Conservation (phyloP, 2,113 vertebrate species). For the Callipepla californica region DNA sequence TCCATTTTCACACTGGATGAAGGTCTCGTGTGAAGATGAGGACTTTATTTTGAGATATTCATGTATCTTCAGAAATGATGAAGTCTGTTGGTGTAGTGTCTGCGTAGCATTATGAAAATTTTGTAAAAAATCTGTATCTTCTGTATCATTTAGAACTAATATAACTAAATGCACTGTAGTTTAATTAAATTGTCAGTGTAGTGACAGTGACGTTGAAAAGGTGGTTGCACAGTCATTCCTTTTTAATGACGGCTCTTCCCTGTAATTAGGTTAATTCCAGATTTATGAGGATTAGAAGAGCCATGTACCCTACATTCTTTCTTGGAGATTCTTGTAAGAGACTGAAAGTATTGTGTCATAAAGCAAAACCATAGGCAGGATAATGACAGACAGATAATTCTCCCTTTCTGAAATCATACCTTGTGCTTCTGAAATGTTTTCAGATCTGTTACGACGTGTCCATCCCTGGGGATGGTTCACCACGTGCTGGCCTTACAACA, state of each 20-base stretch:
- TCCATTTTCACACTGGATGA: slow-evolving; percentile 14
- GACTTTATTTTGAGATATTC: slow-evolving; percentile 34
- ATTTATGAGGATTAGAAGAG: slow-evolving; percentile 64
- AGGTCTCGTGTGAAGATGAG: slow-evolving; percentile 1
- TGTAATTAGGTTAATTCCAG: slow-evolving; percentile 66
- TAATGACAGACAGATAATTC: neutral
- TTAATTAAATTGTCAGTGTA: slow-evolving; percentile 69
- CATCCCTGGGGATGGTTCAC: rapidly evolving
- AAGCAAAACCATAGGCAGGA: slow-evolving; percentile 13
- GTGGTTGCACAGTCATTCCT: slow-evolving; percentile 42
- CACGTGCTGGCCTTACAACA: neutral
- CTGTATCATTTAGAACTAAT: slow-evolving; percentile 52
- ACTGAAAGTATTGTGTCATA: neutral
- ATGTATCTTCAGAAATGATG: neutral
- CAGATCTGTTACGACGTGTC: neutral
- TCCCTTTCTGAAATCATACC: slow-evolving; percentile 18
- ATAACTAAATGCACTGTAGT: slow-evolving; percentile 40
- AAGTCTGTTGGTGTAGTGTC: slow-evolving; percentile 19
- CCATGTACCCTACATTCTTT: slow-evolving; percentile 19
- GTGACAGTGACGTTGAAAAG: slow-evolving; percentile 52
- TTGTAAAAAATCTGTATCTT: neutral
- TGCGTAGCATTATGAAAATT: neutral
- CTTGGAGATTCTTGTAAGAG: slow-evolving; percentile 24
- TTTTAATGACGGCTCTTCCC: slow-evolving; percentile 46
- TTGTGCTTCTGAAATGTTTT: slow-evolving; percentile 1